A percentile compares a stretch with the other conserved stretches of the same genome.
These are phyloP conservation scores for Neoniphon sammara DNA, from an alignment of 2,797 vertebrate genomes.

Conservation along the genomic window DNA sequence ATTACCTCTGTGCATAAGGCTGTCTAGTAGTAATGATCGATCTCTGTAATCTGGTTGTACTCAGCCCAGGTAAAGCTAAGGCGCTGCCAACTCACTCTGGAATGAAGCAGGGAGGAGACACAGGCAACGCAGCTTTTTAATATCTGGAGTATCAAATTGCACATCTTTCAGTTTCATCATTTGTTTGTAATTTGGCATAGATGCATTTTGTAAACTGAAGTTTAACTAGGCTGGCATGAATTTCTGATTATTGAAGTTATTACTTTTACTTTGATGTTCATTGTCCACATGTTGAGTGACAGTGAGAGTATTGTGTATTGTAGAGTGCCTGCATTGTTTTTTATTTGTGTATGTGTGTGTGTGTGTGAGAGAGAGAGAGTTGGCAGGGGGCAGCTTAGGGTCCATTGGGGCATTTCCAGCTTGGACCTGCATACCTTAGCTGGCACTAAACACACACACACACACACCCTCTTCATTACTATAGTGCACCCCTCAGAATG, in stretches of 20 bases:
- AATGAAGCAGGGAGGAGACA: conserved; percentile 1
- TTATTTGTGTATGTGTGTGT: conserved; percentile 25
- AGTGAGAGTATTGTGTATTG: background rate
- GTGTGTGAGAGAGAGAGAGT: background rate
- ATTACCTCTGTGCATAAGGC: conserved; percentile 17
- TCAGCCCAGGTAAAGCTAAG: conserved; percentile 40
- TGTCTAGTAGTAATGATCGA: conserved; percentile 69
- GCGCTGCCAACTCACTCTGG: background rate
- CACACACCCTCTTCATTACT: conserved; percentile 22
- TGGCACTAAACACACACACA: conserved; percentile 19
- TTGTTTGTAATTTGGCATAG: too few relatives aligned
- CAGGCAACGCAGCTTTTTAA: background rate
- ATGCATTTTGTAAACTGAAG: too few relatives aligned
- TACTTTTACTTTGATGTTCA: background rate
- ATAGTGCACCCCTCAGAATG: conserved; percentile 40
- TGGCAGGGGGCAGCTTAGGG: conserved; percentile 4
- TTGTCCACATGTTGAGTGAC: conserved; percentile 4
- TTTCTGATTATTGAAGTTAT: background rate
- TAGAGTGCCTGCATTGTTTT: conserved; percentile 4
- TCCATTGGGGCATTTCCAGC: conserved; percentile 39
- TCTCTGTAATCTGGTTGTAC: conserved; percentile 51
- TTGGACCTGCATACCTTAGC: conserved; percentile 21
- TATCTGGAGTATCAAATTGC: background rate
- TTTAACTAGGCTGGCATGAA: background rate
- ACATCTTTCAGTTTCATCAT: too few relatives aligned